Conservation (phyloP, 1,140 invertebrate genomes). For the Galleria mellonella region DNA sequence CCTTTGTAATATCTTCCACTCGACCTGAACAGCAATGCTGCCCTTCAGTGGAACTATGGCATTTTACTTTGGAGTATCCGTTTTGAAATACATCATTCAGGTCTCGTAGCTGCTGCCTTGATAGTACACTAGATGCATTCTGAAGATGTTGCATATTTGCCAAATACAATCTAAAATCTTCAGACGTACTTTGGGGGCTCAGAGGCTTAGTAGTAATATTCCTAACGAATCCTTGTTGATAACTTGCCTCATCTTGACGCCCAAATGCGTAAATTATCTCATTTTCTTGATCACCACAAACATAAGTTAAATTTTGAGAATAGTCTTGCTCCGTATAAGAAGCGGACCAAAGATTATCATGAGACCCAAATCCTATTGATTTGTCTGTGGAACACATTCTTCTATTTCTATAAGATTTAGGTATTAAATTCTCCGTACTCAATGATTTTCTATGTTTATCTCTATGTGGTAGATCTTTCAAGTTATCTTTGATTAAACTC, state of each 20-base stretch:
- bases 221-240: conserved; percentile 52
- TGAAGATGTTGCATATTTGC: conserved; percentile 82
- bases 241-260: conserved; percentile 52
- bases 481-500: conserved; percentile 39
- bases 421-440: conserved; percentile 75
- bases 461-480: conserved; percentile 49
- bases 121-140: conserved; percentile 77
- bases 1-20: conserved; percentile 37
- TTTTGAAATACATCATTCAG: conserved; percentile 76
- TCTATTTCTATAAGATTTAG: conserved; percentile 64
- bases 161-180: conserved; percentile 80
- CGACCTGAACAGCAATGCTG: conserved; percentile 49
- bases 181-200: conserved; percentile 76
- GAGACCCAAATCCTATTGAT: conserved; percentile 60
- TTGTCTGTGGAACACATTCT: conserved; percentile 41
- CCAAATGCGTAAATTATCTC: conserved; percentile 69
- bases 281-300: conserved; percentile 66
- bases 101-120: conserved; percentile 72
- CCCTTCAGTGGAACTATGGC: conserved; percentile 35
- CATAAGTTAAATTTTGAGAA: conserved; percentile 60
- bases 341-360: conserved; percentile 65
- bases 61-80: conserved; percentile 61
- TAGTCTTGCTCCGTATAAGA: conserved; percentile 53
- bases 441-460: conserved; percentile 74
- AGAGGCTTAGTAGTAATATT: conserved; percentile 78